Evolutionary conservation across 1,140 invertebrate genomes (phyloP), one percentile per base, ranked within the genome.

Genomic region (Hormaphis cornu): DNA sequence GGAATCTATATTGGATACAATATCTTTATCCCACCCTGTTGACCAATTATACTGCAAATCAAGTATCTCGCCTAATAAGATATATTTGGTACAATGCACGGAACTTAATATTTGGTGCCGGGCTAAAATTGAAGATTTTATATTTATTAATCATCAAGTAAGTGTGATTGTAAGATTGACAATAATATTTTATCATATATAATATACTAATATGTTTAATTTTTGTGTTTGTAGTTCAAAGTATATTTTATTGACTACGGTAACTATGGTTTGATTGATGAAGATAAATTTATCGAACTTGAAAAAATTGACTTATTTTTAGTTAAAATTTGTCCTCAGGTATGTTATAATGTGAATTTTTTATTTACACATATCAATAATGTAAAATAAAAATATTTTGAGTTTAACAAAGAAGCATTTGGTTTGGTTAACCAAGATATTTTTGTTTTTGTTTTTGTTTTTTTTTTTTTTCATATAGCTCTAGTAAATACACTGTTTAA

Each of bases 181-280:
- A 14, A 46, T 63, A 14, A 12, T 53, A 30, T 53, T 26, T 30
- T 12, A 18, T 9, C 33, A 30, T 22, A 16, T 63, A 30, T 28
- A 44, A n/a, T n/a, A n/a, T n/a, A n/a, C n/a, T n/a, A n/a, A n/a
- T n/a, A n/a, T n/a, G n/a, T n/a, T 56, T 48, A 30, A 16, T 30
- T 5, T 63, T 2, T 44, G 0, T 50, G 22, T 22, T 14, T 50
- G 9, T 48, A 66, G 61, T 66, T 66, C 14, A 66, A 66, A 16
- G 61, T 66, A 16, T 50, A 50, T 18, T 66, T 50, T 14, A 66
- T 66, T 24, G 61, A 66, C 8, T 66, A 66, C 24, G 61, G 61
- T 35, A 50, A 66, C 18, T 66, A 33, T 66, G 42, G 26, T 16
- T 50, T 35, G 0, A 50, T 66, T 24, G 61, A 66, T 14, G 44